These are phyloP conservation scores for Hirtodrosophila duncani DNA, from an alignment of 2,888 invertebrate species.

Conservation along the genomic window DNA sequence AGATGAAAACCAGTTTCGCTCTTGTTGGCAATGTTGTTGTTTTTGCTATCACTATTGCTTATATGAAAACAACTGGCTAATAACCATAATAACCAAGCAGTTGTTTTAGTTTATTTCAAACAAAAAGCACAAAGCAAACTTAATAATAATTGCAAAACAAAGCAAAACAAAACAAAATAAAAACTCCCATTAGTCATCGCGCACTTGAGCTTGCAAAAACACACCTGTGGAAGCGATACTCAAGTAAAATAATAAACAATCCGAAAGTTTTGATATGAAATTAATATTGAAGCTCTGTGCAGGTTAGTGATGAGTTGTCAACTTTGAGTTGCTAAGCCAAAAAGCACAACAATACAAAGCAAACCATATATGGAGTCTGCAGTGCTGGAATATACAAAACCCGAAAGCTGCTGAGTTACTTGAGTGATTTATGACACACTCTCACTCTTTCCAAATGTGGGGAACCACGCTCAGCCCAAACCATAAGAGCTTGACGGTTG, in stretches of 20 bases:
- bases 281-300: not conserved
- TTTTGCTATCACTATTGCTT: too few species aligned
- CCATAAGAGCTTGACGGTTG: too few species aligned
- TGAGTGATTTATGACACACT: too few species aligned
- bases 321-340: slow-evolving; percentile 29
- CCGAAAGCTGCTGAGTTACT: too few species aligned
- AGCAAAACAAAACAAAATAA: slow-evolving; percentile 23
- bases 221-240: slow-evolving; percentile 67
- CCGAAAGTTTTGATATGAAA: slow-evolving; percentile 19
- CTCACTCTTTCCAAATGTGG: too few species aligned
- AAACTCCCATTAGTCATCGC: slow-evolving; percentile 58
- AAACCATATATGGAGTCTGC: too few species aligned
- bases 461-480: too few species aligned
- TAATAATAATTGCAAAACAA: slow-evolving; percentile 18
- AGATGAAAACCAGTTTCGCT: slow-evolving; percentile 23
- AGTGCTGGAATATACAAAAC: too few species aligned
- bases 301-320: slow-evolving; percentile 30
- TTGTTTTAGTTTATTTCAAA: slow-evolving; percentile 36
- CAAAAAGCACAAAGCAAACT: slow-evolving; percentile 17
- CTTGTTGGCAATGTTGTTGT: not conserved
- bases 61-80: too few species aligned
- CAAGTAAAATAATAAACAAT: slow-evolving; percentile 1
- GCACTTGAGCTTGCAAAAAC: slow-evolving; percentile 21
- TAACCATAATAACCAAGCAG: not conserved
- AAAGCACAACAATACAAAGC: slow-evolving; percentile 20